Percentiles rank a stretch among this genome's conserved stretches.
phyloP scores from a whole-genome alignment of 1,140 invertebrate genomes.

The Hydropsyche tenuis region DNA sequence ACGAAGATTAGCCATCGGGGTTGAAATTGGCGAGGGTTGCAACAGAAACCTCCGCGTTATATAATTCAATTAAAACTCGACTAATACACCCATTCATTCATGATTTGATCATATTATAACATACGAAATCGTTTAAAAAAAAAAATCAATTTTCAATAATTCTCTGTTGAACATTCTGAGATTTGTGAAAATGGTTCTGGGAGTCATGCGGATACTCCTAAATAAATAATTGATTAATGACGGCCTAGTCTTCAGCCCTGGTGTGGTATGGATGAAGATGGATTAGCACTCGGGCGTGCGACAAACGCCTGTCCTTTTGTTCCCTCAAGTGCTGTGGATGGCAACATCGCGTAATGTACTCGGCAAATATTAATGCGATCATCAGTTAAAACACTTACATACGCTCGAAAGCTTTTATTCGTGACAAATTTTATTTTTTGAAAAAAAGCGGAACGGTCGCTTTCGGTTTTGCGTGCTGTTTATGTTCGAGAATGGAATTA shows the following conservation, averaged over 20 bases:
- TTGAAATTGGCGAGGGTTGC: conserved; percentile 7
- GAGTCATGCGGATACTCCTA: too few species aligned
- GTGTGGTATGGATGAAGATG: conserved; percentile 32
- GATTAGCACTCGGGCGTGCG: conserved; percentile 45
- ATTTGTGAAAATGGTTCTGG: too few species aligned
- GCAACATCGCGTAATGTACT: conserved; percentile 15
- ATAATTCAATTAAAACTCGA: too few species aligned
- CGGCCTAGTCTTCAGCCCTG: conserved; percentile 13
- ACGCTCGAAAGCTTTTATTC: not conserved
- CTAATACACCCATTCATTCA: too few species aligned
- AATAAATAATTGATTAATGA: conserved; percentile 28
- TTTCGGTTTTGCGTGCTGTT: too few species aligned
- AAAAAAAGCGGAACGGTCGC: too few species aligned
- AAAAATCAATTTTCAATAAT: too few species aligned
- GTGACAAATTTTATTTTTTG: not conserved
- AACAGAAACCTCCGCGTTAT: not conserved
- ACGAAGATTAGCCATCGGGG: conserved; percentile 31
- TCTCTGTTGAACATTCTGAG: too few species aligned
- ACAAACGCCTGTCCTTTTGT: conserved; percentile 46
- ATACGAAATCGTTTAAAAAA: too few species aligned
- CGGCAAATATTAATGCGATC: conserved; percentile 39
- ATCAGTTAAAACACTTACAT: conserved; percentile 24
- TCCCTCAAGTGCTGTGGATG: conserved; percentile 38
- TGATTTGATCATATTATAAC: too few species aligned
- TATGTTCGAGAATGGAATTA: too few species aligned